Evolutionary conservation across 2,113 vertebrate genomes (phyloP).

Genomic region (Erpornis zantholeuca): DNA sequence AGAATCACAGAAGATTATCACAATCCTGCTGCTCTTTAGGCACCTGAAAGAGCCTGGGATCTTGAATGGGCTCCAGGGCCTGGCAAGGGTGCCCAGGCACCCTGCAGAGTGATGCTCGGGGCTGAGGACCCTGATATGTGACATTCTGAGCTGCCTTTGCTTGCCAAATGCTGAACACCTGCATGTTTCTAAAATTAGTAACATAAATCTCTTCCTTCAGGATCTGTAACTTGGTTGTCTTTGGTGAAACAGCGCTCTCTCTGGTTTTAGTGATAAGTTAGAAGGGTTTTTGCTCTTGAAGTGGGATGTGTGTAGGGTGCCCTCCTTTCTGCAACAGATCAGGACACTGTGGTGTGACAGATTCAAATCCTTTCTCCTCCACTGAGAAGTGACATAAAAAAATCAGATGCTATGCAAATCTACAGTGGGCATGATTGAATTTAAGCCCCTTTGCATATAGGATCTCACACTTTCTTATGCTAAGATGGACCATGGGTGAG

Average conservation of each 20-base stretch:
- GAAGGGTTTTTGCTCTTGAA: neutral
- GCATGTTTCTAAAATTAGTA: neutral
- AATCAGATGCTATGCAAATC: neutral
- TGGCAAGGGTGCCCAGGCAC: rapidly evolving
- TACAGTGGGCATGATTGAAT: neutral
- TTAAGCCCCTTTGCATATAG: neutral
- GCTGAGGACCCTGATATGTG: neutral
- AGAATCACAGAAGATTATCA: neutral
- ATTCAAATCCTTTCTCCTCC: neutral
- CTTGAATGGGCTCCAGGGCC: neutral
- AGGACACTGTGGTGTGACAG: rapidly evolving
- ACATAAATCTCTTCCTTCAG: neutral
- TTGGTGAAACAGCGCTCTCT: neutral
- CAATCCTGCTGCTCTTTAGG: neutral
- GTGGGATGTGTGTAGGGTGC: neutral
- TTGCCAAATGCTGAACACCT: neutral
- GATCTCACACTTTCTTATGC: neutral
- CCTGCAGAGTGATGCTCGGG: neutral
- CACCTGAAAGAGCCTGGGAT: neutral
- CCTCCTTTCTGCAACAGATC: neutral
- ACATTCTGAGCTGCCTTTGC: neutral
- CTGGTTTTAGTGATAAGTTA: neutral
- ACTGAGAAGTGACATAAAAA: neutral
- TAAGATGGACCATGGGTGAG: neutral
- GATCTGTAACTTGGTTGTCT: neutral